phyloP scores from a whole-genome alignment of 30 jellyfish, hydroid and myxozoan species.

The Pelagia noctiluca region DNA sequence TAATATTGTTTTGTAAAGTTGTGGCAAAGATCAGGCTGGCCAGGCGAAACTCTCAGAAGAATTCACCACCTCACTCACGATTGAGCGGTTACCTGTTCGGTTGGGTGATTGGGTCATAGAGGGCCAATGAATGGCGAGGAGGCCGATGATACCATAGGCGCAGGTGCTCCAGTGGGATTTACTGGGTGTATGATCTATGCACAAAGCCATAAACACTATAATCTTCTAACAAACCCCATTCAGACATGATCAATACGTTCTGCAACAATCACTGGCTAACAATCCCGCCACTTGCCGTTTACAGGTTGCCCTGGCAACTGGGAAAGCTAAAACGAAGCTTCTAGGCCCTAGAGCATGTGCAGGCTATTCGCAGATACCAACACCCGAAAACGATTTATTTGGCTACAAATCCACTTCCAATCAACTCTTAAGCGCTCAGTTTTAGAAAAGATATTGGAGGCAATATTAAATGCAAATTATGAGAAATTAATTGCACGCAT shows the following conservation, averaged over 20 bases:
- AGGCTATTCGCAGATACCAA: too few species aligned
- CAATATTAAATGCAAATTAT: too few species aligned
- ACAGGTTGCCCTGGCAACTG: slow-evolving; percentile 68
- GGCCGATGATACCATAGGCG: slow-evolving; percentile 70
- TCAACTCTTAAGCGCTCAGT: too few species aligned
- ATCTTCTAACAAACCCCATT: slow-evolving; percentile 65
- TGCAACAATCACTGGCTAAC: slow-evolving; percentile 70
- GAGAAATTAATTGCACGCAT: too few species aligned
- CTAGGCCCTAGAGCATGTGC: background rate
- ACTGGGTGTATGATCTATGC: slow-evolving; percentile 76
- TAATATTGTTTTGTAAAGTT: slow-evolving; percentile 28
- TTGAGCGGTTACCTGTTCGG: slow-evolving; percentile 70
- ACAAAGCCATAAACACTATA: slow-evolving; percentile 76
- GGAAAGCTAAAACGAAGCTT: background rate
- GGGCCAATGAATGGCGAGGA: slow-evolving; percentile 59
- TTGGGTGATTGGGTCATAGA: slow-evolving; percentile 66
- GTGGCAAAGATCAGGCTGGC: slow-evolving; percentile 41
- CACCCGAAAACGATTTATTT: too few species aligned
- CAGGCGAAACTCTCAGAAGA: slow-evolving; percentile 51
- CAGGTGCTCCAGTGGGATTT: slow-evolving; percentile 73
- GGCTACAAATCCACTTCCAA: too few species aligned
- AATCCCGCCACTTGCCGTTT: slow-evolving; percentile 62
- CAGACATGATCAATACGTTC: slow-evolving; percentile 55
- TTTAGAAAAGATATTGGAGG: too few species aligned
- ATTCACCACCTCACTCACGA: slow-evolving; percentile 78